A percentile compares a stretch with the other conserved stretches of the same genome.
Evolutionary conservation across 2,888 invertebrate species (phyloP).

Genomic region (Mesorhabditis spiculigera): DNA sequence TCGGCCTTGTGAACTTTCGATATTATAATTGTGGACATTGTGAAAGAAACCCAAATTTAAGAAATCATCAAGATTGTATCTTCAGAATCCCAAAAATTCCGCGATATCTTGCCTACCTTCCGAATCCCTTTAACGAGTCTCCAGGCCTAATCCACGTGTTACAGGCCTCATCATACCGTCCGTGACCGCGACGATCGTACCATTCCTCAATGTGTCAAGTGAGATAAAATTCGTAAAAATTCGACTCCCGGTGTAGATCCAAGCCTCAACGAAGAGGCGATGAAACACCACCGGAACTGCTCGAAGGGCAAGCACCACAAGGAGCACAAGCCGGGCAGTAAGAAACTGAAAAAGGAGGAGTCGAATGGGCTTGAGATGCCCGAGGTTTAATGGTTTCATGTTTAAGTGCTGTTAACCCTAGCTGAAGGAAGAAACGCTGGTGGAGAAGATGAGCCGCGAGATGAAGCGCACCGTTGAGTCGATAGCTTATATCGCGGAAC

Average conservation of each 20-base stretch:
- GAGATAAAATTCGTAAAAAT: background rate
- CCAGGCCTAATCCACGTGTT: background rate
- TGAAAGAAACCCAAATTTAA: too few relatives aligned
- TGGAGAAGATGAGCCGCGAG: slow-evolving; percentile 33
- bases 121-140: too few relatives aligned
- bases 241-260: too few relatives aligned
- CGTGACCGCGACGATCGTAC: slow-evolving; percentile 54
- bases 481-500: slow-evolving; percentile 58
- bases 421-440: background rate
- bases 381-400: background rate
- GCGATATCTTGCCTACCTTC: too few relatives aligned
- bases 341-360: background rate
- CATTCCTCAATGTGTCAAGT: slow-evolving; percentile 45
- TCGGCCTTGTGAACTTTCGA: too few relatives aligned
- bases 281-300: slow-evolving; percentile 40
- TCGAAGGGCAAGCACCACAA: slow-evolving; percentile 29
- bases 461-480: slow-evolving; percentile 52
- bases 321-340: background rate
- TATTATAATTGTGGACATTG: too few relatives aligned
- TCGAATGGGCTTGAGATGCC: too few relatives aligned
- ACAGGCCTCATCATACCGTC: slow-evolving; percentile 53
- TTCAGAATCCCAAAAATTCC: too few relatives aligned
- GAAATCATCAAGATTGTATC: too few relatives aligned
- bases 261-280: background rate
- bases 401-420: background rate